Evolutionary conservation across 2,113 vertebrate species (phyloP).

Genomic region (Aldabrachelys gigantea): DNA sequence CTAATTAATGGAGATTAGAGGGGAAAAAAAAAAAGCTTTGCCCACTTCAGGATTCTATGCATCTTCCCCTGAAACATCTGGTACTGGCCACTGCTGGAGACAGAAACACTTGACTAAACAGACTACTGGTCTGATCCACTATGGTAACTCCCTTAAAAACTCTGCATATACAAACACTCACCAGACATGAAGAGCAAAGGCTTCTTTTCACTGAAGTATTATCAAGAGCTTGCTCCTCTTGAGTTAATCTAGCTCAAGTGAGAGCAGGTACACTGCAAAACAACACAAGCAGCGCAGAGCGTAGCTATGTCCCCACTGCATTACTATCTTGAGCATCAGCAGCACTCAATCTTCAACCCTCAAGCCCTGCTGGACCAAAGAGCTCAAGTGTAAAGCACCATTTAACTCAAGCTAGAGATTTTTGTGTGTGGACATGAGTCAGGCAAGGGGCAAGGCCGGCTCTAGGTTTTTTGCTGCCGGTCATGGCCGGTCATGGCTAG

Average conservation of each 20-base stretch:
- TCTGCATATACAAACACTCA: background rate
- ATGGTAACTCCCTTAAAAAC: accelerated
- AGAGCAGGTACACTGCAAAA: background rate
- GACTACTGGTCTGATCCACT: background rate
- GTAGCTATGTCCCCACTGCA: background rate
- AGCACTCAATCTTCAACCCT: background rate
- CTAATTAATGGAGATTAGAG: background rate
- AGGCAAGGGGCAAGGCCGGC: background rate
- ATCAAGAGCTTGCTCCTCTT: background rate
- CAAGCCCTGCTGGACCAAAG: background rate
- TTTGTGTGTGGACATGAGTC: background rate
- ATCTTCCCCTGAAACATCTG: background rate
- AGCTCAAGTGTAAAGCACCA: background rate
- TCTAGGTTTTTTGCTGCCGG: too few relatives aligned
- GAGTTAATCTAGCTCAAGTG: background rate
- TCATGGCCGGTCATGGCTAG: background rate
- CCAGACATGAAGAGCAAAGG: background rate
- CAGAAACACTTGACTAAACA: background rate
- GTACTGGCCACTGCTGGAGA: background rate
- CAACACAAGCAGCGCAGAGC: accelerated
- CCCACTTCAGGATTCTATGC: background rate
- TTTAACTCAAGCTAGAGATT: background rate
- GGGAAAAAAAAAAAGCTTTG: background rate
- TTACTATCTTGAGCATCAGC: background rate
- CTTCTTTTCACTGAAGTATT: background rate